These are phyloP conservation scores for Drosophila pseudoananassae DNA, from an alignment of 1,140 invertebrate species.

Conservation along the genomic window DNA sequence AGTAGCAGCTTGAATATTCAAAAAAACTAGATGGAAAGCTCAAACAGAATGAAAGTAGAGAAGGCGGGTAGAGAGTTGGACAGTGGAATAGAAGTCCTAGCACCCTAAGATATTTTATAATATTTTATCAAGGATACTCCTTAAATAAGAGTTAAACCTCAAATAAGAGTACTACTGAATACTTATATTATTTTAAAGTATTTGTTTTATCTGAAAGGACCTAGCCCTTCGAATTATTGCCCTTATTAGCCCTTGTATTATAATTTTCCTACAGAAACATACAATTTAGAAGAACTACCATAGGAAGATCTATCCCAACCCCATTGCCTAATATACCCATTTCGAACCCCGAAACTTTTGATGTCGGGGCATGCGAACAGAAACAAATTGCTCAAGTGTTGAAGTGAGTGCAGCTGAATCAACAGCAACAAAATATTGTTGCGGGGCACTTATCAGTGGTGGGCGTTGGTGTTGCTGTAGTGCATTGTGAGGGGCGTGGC, in stretches of 20 bases:
- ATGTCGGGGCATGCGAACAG: constrained; percentile 34
- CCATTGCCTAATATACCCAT: constrained; percentile 3
- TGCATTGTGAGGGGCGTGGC: constrained; percentile 39
- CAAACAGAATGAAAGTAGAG: neutral
- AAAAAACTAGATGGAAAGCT: neutral
- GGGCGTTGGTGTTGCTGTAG: constrained; percentile 7
- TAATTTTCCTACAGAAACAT: too few species aligned
- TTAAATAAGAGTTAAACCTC: too few species aligned
- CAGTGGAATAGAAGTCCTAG: neutral
- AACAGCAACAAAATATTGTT: constrained; percentile 71
- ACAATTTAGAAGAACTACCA: too few species aligned
- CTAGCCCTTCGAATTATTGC: too few species aligned
- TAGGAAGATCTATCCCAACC: neutral
- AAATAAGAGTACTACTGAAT: too few species aligned
- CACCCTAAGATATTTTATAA: neutral
- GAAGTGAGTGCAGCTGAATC: constrained; percentile 69
- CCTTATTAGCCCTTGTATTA: too few species aligned
- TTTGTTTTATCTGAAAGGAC: too few species aligned
- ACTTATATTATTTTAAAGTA: too few species aligned
- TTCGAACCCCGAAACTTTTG: neutral
- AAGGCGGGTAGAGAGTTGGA: neutral
- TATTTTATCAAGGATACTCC: too few species aligned
- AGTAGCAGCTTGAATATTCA: constrained; percentile 51
- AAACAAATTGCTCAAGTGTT: constrained; percentile 77
- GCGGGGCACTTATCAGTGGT: constrained; percentile 58